Evolutionary conservation across 1,140 invertebrate genomes (phyloP).

Genomic region (Medauroidea extradentata): DNA sequence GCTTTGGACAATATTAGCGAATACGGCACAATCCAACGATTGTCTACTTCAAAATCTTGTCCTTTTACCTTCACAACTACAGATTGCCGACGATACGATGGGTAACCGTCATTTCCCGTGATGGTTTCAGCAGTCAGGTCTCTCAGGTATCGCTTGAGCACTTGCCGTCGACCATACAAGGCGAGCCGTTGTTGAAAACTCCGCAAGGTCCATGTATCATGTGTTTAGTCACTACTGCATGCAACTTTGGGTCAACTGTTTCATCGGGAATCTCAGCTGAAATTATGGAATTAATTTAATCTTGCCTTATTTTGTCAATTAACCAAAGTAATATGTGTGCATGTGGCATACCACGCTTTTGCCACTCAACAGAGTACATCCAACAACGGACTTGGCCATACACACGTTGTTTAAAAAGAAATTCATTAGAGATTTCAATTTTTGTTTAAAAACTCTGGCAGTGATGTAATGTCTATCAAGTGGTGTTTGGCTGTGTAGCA

Average conservation of each 20-base stretch:
- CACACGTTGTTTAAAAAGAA: conserved; percentile 31
- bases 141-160: conserved; percentile 42
- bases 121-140: conserved; percentile 28
- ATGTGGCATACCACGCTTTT: conserved; percentile 48
- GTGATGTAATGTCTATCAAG: conserved; percentile 44
- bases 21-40: conserved; percentile 42
- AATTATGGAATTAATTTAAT: conserved; percentile 25
- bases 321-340: conserved; percentile 30
- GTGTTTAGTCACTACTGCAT: conserved; percentile 35
- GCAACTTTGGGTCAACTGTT: conserved; percentile 19
- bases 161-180: conserved; percentile 36
- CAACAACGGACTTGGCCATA: conserved; percentile 42
- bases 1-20: conserved; percentile 34
- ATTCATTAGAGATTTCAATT: conserved; percentile 40
- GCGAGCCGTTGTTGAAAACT: conserved; percentile 24
- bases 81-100: conserved; percentile 20
- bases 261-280: conserved; percentile 20
- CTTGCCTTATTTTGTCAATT: conserved; percentile 17
- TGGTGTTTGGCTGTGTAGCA: conserved; percentile 33
- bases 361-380: conserved; percentile 48
- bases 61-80: conserved; percentile 15
- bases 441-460: conserved; percentile 44
- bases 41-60: conserved; percentile 26
- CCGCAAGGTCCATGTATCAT: conserved; percentile 39
- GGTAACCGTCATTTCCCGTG: conserved; percentile 40